Percentiles rank a stretch among this genome's conserved stretches.
These are phyloP conservation scores for Eupithecia subfuscata DNA, from an alignment of 2,888 invertebrate species.

Conservation along the genomic window DNA sequence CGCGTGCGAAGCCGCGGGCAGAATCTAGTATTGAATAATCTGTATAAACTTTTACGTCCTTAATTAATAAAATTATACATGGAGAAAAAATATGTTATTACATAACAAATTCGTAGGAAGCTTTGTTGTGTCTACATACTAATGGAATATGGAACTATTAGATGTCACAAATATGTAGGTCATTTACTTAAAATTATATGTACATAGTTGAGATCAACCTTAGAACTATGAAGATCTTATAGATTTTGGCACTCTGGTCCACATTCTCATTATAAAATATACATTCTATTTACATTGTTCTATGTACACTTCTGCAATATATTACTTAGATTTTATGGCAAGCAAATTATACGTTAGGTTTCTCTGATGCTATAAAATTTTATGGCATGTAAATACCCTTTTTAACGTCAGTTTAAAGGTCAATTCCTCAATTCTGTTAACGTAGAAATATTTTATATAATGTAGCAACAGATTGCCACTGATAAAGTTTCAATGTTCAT, in stretches of 20 bases:
- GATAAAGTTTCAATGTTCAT: background rate
- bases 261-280: slow-evolving; percentile 55
- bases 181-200: slow-evolving; percentile 56
- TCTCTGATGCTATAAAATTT: background rate
- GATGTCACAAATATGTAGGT: slow-evolving; percentile 17
- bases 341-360: slow-evolving; percentile 23
- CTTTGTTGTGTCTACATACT: background rate
- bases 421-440: background rate
- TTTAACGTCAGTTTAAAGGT: background rate
- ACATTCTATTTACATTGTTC: slow-evolving; percentile 41
- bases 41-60: background rate
- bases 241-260: slow-evolving; percentile 82
- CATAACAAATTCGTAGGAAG: background rate
- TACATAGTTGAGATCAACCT: slow-evolving; percentile 82
- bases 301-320: slow-evolving; percentile 50
- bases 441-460: background rate
- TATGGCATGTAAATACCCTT: slow-evolving; percentile 2
- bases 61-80: background rate
- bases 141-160: background rate
- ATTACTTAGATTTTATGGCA: slow-evolving; percentile 47
- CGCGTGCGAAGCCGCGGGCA: too few species aligned
- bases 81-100: background rate
- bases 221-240: slow-evolving; percentile 76
- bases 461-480: background rate
- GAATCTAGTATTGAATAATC: background rate